A percentile compares a stretch with the other conserved stretches of the same genome.
Conservation (phyloP, 1,140 invertebrate genomes). For the Drosophila virilis region DNA sequence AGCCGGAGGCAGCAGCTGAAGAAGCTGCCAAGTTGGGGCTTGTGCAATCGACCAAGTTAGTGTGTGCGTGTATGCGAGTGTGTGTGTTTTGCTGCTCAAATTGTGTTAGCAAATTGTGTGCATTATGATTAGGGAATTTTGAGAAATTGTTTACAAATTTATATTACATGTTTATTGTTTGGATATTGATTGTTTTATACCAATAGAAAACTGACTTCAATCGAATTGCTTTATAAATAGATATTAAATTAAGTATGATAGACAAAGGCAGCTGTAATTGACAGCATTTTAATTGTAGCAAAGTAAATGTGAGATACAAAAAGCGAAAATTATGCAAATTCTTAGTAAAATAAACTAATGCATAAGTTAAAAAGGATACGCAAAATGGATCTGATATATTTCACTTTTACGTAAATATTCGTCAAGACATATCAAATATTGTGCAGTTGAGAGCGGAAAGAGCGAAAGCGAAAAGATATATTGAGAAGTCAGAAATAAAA, state of each 20-base stretch:
- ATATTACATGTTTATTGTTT: conserved; percentile 24
- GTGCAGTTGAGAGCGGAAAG: too few relatives aligned
- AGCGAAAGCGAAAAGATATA: too few relatives aligned
- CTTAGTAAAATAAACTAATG: too few relatives aligned
- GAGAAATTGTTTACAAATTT: conserved; percentile 28
- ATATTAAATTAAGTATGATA: background rate
- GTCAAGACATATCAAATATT: too few relatives aligned
- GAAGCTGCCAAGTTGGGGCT: conserved; percentile 19
- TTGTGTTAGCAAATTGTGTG: conserved; percentile 46
- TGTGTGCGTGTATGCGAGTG: conserved; percentile 37
- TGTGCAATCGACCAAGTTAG: conserved; percentile 25
- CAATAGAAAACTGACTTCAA: background rate
- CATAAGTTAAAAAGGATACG: too few relatives aligned
- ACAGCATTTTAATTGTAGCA: background rate
- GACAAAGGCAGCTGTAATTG: background rate
- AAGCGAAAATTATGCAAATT: too few relatives aligned
- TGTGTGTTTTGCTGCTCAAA: conserved; percentile 16
- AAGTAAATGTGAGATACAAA: too few relatives aligned
- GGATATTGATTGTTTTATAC: conserved; percentile 1
- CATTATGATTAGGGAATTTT: conserved; percentile 48
- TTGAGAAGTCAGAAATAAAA: too few relatives aligned
- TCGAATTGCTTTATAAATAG: background rate
- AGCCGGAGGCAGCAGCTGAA: conserved; percentile 14
- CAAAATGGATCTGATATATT: too few relatives aligned
- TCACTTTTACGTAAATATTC: too few relatives aligned